These are phyloP conservation scores for Pelodiscus sinensis DNA, from an alignment of 2,113 vertebrate genomes.

Conservation along the genomic window DNA sequence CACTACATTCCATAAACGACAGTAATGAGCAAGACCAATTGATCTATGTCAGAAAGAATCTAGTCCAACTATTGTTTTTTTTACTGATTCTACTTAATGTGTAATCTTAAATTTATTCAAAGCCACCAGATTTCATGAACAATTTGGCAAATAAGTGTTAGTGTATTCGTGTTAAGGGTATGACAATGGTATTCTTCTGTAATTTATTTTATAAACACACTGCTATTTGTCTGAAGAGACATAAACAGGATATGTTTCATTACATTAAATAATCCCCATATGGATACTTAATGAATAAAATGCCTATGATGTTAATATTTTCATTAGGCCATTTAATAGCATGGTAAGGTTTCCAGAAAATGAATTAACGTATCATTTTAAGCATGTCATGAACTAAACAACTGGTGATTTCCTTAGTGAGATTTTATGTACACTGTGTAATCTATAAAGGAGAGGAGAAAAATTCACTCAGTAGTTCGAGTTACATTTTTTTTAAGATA, in stretches of 20 bases:
- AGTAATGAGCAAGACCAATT: not conserved
- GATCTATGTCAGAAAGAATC: not conserved
- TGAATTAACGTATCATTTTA: not conserved
- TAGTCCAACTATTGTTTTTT: not conserved
- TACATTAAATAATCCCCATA: not conserved
- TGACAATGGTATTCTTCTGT: not conserved
- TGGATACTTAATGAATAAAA: slow-evolving; percentile 24
- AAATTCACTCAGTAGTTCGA: slow-evolving; percentile 13
- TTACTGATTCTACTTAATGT: not conserved
- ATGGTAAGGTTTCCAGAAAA: slow-evolving; percentile 19
- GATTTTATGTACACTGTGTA: not conserved
- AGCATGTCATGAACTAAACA: slow-evolving; percentile 15
- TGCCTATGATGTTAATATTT: slow-evolving; percentile 6
- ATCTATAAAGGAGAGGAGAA: not conserved
- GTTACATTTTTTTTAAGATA: slow-evolving; percentile 23
- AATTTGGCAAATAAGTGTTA: not conserved
- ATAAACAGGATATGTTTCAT: not conserved
- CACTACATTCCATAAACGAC: not conserved
- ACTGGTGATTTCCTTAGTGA: slow-evolving; percentile 7
- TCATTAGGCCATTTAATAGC: slow-evolving; percentile 26
- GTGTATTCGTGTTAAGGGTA: not conserved
- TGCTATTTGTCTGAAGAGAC: not conserved
- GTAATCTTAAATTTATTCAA: not conserved
- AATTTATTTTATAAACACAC: not conserved
- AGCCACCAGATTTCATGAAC: not conserved